phyloP scores from a whole-genome alignment of 2,113 vertebrate species.

The Grantiella picta region DNA sequence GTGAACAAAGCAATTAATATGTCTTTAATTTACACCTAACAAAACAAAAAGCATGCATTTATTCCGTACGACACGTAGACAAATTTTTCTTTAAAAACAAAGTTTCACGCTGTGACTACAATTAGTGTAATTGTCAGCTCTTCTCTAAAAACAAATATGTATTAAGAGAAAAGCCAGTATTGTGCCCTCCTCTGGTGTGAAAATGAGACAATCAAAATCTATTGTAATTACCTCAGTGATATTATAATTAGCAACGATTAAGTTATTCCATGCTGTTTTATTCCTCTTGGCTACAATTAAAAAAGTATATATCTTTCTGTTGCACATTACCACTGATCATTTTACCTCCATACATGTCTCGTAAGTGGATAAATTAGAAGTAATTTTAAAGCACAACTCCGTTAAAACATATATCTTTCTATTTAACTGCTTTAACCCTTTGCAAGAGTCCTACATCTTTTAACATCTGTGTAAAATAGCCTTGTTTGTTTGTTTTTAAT shows the following conservation, averaged over 20 bases:
- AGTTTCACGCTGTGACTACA: constrained; percentile 89
- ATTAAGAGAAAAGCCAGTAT: constrained; percentile 86
- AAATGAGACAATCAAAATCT: constrained; percentile 98
- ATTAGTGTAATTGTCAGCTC: constrained; percentile 93
- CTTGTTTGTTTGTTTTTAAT: constrained; percentile 59
- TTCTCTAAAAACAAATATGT: constrained; percentile 94
- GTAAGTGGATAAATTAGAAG: constrained; percentile 83
- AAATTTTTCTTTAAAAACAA: constrained; percentile 79
- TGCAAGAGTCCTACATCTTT: background rate
- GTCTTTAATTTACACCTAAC: constrained; percentile 82
- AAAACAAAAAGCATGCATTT: constrained; percentile 70
- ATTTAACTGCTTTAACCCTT: constrained; percentile 76
- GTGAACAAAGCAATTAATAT: constrained; percentile 79
- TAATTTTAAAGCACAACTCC: constrained; percentile 84
- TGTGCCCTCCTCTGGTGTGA: constrained; percentile 84
- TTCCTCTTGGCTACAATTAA: constrained; percentile 90
- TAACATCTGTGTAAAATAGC: constrained; percentile 50
- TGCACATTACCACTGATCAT: constrained; percentile 84
- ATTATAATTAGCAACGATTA: constrained; percentile 97
- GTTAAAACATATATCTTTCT: constrained; percentile 78
- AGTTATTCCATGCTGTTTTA: constrained; percentile 88
- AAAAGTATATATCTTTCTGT: constrained; percentile 92
- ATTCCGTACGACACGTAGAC: constrained; percentile 75
- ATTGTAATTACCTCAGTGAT: constrained; percentile 96
- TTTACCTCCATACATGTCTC: constrained; percentile 82